Base-by-base conservation (phyloP, 2,797 vertebrate genomes). In the Acanthornis magna region DNA sequence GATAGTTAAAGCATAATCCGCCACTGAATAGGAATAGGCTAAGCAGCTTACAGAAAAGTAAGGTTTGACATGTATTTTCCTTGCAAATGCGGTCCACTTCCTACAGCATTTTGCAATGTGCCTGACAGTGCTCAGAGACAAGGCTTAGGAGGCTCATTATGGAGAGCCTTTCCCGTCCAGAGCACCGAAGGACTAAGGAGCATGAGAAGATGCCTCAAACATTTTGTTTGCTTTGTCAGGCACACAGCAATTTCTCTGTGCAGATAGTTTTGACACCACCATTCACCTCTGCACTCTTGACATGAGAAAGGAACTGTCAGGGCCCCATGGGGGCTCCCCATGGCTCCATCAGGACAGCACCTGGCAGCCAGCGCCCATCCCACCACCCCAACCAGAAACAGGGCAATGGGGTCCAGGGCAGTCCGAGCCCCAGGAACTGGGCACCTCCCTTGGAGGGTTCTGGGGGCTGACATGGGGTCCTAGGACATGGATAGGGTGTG, bases 311-410 rank as follows among this genome's bases (percentile, higher is more conserved):
- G 6, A 14, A 29, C 9, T 30, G 4, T 13, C 57, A 62, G 48
- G 20, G 29, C 4, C 18, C 63, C 22, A 3, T n/a, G 32, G 16
- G 5, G 20, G 7, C 10, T 58, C 21, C 16, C 6, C 18, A 3
- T 0, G 3, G 20, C 15, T 58, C 75, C 3, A 0, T 29, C 22
- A 67, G 13, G 20, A 36, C 30, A 51, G 8, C 21, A 3, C 5
- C 23, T 63, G 66, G 48, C 25, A 74, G 43, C 18, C 54, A 50
- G 21, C 19, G 23, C 26, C 18, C 3, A 7, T 65, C 19, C 32
- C 32, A 43, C 5, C 3, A 0, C 15, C 25, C 26, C 38, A 82
- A 30, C 4, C 30, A 38, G 50, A 20, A 83, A 16, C 18, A 43
- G 18, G 32, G 17, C 6, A 26, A 7, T 4, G 14, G 5, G 45